Evolutionary conservation across 2,113 vertebrate genomes (phyloP), one percentile per base, ranked within the genome.

Genomic region (Leucosticte australis): DNA sequence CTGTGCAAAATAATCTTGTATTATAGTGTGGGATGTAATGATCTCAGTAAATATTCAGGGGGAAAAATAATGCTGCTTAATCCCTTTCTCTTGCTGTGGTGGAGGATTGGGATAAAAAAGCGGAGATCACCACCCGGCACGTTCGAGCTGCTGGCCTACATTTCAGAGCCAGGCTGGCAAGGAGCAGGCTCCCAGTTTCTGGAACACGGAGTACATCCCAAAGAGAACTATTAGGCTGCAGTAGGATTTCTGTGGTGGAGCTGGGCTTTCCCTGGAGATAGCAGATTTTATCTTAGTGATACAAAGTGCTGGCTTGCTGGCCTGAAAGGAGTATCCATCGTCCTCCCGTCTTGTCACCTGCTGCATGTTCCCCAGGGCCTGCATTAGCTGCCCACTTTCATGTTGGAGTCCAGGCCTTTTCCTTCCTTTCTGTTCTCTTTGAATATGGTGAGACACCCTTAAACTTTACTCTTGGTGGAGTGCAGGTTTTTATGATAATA

Each of bases 21-120:
- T 67, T 62, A 44, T 26, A 59, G 41, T 16, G n/a, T 3, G 15
- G 22, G 15, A 30, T 16, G 13, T 64, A 47, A 55, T 75, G 60
- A 63, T 87, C 62, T 57, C 74, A 60, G 47, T 78, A 69, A 89
- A 87, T 64, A 69, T 68, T 79, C 56, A 15, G 44, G 57, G 33
- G 11, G n/a, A 13, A 53, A 73, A 89, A 52, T 46, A 82, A 87
- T 73, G 49, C 74, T 87, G 49, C n/a, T 64, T 95, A 91, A 92
- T 91, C 57, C 47, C 37, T 71, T 67, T 75, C 56, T 89, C 30
- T 75, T 86, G 62, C 49, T 41, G 12, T 92, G 71, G 15, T 4
- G 26, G 37, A 82, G 67, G 57, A 30, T 15, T 76, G 63, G 47
- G 49, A 44, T 78, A 33, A 69, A 44, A 39, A 92, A 75, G n/a